These are phyloP conservation scores for Beroe forskalii DNA, from an alignment of 37 sponge, comb jelly and placozoan genomes.

Conservation along the genomic window DNA sequence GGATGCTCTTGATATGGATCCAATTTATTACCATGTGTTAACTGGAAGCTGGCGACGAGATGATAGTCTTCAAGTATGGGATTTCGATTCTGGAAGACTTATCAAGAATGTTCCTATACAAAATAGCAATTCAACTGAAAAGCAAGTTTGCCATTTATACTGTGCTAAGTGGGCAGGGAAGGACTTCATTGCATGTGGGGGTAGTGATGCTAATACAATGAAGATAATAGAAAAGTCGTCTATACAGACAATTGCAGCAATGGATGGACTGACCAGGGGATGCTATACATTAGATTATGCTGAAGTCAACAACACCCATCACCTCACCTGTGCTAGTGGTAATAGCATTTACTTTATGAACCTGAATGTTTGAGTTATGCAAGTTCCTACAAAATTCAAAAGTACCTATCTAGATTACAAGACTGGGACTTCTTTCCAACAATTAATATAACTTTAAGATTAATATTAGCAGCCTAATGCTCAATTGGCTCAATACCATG, in stretches of 20 bases:
- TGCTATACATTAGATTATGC: conserved; percentile 53
- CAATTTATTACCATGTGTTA: conserved; percentile 4
- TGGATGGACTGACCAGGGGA: conserved; percentile 31
- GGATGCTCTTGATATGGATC: conserved; percentile 40
- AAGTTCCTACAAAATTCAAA: too few species aligned
- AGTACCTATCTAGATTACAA: too few species aligned
- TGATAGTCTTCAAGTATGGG: conserved; percentile 69
- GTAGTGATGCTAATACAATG: conserved; percentile 59
- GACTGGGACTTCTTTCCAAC: too few species aligned
- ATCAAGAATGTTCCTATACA: conserved; percentile 59
- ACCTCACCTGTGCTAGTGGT: conserved; percentile 55
- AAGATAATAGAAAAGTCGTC: conserved; percentile 44
- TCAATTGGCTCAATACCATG: too few species aligned
- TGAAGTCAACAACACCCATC: not conserved
- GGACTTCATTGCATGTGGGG: conserved; percentile 51
- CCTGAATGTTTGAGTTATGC: not conserved
- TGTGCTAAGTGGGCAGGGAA: conserved; percentile 61
- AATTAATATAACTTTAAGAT: too few species aligned
- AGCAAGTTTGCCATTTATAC: conserved; percentile 60
- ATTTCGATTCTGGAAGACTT: conserved; percentile 68
- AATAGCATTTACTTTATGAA: conserved; percentile 19
- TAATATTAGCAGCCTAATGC: too few species aligned
- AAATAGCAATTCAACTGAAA: not conserved
- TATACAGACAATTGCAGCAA: not conserved
- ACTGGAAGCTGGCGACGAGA: conserved; percentile 9